Percentiles rank a stretch among this genome's conserved stretches.
Conservation (phyloP, 2,113 vertebrate species). For the Balaeniceps rex region DNA sequence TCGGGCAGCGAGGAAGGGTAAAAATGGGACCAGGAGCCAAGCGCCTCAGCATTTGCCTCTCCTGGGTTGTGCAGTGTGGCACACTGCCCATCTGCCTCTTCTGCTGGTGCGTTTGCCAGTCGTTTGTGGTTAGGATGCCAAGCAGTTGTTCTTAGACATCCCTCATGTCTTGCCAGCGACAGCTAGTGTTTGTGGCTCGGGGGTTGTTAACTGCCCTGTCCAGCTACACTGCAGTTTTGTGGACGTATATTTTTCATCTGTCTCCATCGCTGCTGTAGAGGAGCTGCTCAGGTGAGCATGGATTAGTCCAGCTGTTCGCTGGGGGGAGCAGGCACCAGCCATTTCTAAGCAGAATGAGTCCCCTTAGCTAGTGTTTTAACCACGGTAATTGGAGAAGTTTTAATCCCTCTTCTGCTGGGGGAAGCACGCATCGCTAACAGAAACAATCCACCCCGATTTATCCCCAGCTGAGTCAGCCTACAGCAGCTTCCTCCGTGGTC, state of each 20-base stretch:
- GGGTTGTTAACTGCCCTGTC: not conserved
- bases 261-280: not conserved
- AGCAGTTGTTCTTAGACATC: not conserved
- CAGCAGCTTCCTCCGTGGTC: not conserved
- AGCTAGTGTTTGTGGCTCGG: not conserved
- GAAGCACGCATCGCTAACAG: not conserved
- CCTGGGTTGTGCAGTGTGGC: not conserved
- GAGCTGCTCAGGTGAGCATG: not conserved
- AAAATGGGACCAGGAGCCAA: not conserved
- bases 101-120: not conserved
- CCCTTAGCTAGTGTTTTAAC: not conserved
- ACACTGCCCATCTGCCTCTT: not conserved
- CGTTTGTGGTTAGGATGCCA: not conserved
- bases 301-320: not conserved
- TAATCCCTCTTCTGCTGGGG: slow-evolving; percentile 9
- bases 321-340: not conserved
- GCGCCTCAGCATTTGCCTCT: not conserved
- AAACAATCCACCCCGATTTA: not conserved
- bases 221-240: not conserved
- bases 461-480: not conserved
- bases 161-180: not conserved
- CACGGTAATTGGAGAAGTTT: not conserved
- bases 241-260: not conserved
- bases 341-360: not conserved
- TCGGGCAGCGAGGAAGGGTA: not conserved